These are phyloP conservation scores for Melanerpes aurifrons DNA, from an alignment of 2,113 vertebrate species.

Conservation along the genomic window DNA sequence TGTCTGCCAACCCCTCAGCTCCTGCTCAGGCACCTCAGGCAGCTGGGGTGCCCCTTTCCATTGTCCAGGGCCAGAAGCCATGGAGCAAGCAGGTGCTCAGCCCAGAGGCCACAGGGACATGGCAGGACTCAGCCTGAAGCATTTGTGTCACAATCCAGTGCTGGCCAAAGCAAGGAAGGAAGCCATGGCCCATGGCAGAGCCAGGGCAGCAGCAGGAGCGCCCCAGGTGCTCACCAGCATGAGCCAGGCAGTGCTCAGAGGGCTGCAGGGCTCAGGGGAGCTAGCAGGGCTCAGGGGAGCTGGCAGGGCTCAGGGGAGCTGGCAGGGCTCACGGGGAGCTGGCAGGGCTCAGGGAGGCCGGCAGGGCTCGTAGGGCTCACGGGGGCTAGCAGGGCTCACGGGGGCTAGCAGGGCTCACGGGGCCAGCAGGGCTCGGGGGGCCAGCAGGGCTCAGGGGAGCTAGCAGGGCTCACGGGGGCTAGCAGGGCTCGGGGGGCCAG, in stretches of 20 bases:
- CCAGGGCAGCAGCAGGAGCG: background rate
- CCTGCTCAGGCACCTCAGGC: background rate
- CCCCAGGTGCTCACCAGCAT: background rate
- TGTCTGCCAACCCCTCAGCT: background rate
- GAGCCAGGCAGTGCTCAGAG: background rate
- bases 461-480: no score
- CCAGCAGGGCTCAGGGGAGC: no score
- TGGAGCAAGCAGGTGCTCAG: background rate
- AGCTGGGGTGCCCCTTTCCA: background rate
- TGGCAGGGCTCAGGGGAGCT: no score
- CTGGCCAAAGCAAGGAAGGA: background rate
- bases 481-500: no score
- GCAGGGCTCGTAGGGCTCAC: no score
- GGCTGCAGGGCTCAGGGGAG: background rate
- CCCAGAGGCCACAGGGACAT: accelerated
- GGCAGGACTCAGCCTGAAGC: background rate
- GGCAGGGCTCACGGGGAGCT: no score
- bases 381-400: no score
- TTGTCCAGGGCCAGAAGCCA: background rate
- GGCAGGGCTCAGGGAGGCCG: no score
- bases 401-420: no score
- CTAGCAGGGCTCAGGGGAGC: no score
- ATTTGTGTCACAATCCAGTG: background rate
- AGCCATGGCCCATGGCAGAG: background rate
- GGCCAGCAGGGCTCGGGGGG: background rate